Base-by-base conservation (phyloP, 2,888 invertebrate species). In the Cepaea hortensis region DNA sequence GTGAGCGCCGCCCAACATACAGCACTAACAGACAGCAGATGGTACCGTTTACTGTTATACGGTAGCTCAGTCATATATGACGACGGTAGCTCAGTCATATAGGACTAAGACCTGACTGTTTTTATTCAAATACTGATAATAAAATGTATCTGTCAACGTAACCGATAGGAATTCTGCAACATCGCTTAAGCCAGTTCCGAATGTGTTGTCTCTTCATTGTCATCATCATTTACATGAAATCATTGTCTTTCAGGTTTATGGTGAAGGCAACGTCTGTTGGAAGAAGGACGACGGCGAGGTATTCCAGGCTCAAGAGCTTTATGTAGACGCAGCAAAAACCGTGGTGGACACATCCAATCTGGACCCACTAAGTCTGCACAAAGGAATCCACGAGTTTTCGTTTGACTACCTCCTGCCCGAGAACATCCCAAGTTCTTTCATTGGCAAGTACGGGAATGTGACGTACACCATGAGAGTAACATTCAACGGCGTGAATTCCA, bases 401-500 rank as follows among this genome's bases (percentile, higher is more conserved):
- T 92, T 94, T 85, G 92, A 93, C 68, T 94, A 94, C 88, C 89
- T 90, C 70, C 92, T 94, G 0, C 94, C 93, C 0, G 90, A 90
- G 3, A 93, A 92, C 85, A 91, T 94, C 3, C 94, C 94, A 0
- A 94, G 94, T 15, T 94, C 94, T 0, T 94, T 93, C 89, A 94
- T 94, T 80, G 94, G 94, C 75, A 94, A 94, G 87, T 93, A 90
- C 88, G 94, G 94, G 50, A 94, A 93, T 90, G 93, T 94, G 48
- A 94, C 94, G 3, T 94, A 94, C 88, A 93, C 94, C 18, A 90
- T 94, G 11, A 94, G 93, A 88, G 94, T 93, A 13, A 91, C 91
- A 3, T 90, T 93, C 20, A 89, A 91, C 46, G 93, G 93, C 50
- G 93, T 93, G 77, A 92, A 91, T 76, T 90, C 91, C 9, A 89